These are phyloP conservation scores for Hylomyscus alleni DNA, from an alignment of 2,797 vertebrate species.

Conservation along the genomic window DNA sequence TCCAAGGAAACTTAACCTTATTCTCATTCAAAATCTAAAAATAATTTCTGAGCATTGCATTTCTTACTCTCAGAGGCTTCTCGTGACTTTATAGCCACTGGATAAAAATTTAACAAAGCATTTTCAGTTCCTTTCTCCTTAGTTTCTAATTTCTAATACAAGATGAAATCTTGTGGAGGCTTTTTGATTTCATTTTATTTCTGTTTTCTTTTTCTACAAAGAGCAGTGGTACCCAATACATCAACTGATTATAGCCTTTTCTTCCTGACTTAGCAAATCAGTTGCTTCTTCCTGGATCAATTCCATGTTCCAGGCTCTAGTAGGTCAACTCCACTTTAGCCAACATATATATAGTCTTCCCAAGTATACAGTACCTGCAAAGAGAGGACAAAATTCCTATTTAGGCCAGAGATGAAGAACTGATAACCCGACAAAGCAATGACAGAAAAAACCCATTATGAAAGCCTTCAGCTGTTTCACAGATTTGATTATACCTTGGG, in stretches of 20 bases:
- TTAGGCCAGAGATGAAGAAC: constrained; percentile 24
- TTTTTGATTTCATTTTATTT: background rate
- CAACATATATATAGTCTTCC: background rate
- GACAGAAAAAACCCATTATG: constrained; percentile 71
- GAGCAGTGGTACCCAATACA: background rate
- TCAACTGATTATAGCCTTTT: background rate
- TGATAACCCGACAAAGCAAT: constrained; percentile 73
- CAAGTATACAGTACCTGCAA: background rate
- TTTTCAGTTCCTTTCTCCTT: constrained; percentile 32
- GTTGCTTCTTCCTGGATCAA: background rate
- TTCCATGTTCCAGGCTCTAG: background rate
- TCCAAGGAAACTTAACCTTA: constrained; percentile 81
- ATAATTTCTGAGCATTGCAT: constrained; percentile 68
- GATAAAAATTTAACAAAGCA: constrained; percentile 54
- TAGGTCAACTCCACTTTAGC: constrained; percentile 35
- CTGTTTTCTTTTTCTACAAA: constrained; percentile 6
- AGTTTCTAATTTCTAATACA: background rate
- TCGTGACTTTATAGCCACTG: constrained; percentile 63
- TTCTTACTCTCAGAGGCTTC: constrained; percentile 45
- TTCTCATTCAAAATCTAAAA: constrained; percentile 76
- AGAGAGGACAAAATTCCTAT: constrained; percentile 37
- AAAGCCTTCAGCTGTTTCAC: constrained; percentile 69
- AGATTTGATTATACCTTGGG: constrained; percentile 64
- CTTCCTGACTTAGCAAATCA: background rate
- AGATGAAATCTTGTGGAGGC: background rate